These are phyloP conservation scores for Brachionus manjavacas DNA, from an alignment of 1,140 invertebrate genomes.

Conservation along the genomic window DNA sequence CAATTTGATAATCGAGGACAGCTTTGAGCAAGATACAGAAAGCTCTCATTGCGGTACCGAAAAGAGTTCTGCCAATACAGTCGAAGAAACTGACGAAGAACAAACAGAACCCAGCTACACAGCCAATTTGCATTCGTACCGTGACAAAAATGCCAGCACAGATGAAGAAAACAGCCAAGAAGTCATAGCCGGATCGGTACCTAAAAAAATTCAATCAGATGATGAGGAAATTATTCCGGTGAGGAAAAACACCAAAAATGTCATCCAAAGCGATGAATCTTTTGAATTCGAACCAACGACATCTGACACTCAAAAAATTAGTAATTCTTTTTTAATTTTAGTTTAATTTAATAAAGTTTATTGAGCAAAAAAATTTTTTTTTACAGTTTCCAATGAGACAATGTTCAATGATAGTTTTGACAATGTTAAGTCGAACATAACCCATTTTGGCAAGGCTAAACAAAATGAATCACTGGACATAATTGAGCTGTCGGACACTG, in stretches of 20 bases:
- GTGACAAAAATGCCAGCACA: background rate
- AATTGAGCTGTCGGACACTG: conserved; percentile 3
- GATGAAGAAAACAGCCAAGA: background rate
- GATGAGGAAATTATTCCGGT: background rate
- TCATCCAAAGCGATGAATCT: background rate
- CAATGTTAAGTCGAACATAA: conserved; percentile 12
- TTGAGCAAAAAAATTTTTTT: background rate
- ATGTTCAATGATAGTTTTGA: conserved; percentile 11
- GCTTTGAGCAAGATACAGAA: background rate
- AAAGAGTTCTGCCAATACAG: background rate
- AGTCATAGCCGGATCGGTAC: background rate
- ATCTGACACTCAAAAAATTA: background rate
- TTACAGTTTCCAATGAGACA: background rate
- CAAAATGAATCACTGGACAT: background rate
- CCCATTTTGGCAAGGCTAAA: background rate
- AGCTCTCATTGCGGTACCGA: background rate
- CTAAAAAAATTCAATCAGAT: background rate
- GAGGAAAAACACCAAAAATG: background rate
- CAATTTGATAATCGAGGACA: background rate
- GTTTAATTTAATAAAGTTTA: too few species aligned
- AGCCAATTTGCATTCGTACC: background rate
- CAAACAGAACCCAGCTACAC: background rate
- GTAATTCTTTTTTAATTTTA: background rate
- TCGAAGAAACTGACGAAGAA: background rate
- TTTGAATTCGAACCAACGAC: background rate